phyloP scores from a whole-genome alignment of 2,888 invertebrate species.

The Mythimna ferrago region DNA sequence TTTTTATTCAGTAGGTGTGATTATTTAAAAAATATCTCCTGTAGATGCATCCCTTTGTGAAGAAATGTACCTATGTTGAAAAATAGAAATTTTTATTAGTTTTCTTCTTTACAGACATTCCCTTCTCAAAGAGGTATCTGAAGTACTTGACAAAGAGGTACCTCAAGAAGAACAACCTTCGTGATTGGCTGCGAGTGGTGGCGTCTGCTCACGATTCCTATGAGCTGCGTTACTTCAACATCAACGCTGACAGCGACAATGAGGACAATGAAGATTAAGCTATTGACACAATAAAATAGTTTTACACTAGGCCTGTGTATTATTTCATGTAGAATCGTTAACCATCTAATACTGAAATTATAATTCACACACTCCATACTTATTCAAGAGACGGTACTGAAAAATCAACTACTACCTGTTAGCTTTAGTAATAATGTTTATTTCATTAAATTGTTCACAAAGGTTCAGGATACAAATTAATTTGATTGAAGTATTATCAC shows the following conservation, averaged over 20 bases:
- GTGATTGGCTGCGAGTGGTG: constrained; percentile 99
- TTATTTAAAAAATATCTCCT: neutral
- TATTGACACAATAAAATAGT: constrained; percentile 84
- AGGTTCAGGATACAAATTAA: too few species aligned
- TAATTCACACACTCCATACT: too few species aligned
- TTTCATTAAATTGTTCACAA: too few species aligned
- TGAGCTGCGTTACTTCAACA: constrained; percentile 99
- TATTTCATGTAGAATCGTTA: constrained; percentile 26
- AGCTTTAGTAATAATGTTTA: too few species aligned
- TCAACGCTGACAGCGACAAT: constrained; percentile 93
- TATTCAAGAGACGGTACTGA: too few species aligned
- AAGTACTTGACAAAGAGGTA: constrained; percentile 99
- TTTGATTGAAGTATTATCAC: too few species aligned
- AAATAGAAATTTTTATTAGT: neutral
- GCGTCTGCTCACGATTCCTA: constrained; percentile 98
- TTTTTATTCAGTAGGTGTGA: too few species aligned
- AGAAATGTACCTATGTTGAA: neutral
- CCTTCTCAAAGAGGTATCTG: constrained; percentile 96
- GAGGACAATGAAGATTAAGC: constrained; percentile 97
- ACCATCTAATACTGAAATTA: neutral
- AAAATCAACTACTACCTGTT: too few species aligned
- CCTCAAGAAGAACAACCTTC: constrained; percentile 99
- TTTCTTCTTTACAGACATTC: constrained; percentile 87
- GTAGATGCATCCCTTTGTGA: neutral
- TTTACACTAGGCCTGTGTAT: constrained; percentile 78